Conservation (phyloP, 2,888 invertebrate genomes). For the Cyclophora albipunctata region DNA sequence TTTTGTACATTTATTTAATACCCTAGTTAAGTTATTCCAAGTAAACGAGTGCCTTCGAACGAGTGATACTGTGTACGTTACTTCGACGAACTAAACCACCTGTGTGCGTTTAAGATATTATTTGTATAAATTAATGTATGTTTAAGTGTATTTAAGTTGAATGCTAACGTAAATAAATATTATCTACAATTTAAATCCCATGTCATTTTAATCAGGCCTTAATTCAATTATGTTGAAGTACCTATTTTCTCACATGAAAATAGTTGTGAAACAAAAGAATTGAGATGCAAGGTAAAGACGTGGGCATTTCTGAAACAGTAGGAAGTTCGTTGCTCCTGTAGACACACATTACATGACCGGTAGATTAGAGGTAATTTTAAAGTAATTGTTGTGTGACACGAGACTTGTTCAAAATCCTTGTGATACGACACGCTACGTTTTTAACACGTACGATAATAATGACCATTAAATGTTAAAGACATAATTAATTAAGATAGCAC, state of each 20-base stretch:
- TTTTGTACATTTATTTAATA: neutral
- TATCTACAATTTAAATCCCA: constrained; percentile 27
- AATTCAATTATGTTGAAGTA: constrained; percentile 31
- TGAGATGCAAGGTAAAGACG: constrained; percentile 38
- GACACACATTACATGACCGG: constrained; percentile 31
- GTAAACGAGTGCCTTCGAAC: neutral
- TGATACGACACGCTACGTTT: constrained; percentile 5
- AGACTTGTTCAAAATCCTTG: constrained; percentile 16
- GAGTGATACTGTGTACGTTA: no score
- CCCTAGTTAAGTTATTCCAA: no score
- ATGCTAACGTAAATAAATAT: constrained; percentile 27
- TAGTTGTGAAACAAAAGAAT: constrained; percentile 50
- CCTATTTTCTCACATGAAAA: constrained; percentile 38
- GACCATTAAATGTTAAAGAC: constrained; percentile 7
- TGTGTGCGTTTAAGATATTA: constrained; percentile 24
- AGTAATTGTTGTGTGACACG: constrained; percentile 59
- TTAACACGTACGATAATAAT: constrained; percentile 11
- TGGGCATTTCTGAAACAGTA: constrained; percentile 37
- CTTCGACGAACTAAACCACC: constrained; percentile 33
- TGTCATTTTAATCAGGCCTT: constrained; percentile 33
- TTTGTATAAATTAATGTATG: neutral
- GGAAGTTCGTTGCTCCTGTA: constrained; percentile 58
- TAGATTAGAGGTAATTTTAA: constrained; percentile 63
- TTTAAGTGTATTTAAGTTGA: constrained; percentile 19
- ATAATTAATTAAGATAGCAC: constrained; percentile 9